Percentiles rank a stretch among this genome's conserved stretches.
phyloP scores from a whole-genome alignment of 2,797 vertebrate species.

The Cygnus olor region DNA sequence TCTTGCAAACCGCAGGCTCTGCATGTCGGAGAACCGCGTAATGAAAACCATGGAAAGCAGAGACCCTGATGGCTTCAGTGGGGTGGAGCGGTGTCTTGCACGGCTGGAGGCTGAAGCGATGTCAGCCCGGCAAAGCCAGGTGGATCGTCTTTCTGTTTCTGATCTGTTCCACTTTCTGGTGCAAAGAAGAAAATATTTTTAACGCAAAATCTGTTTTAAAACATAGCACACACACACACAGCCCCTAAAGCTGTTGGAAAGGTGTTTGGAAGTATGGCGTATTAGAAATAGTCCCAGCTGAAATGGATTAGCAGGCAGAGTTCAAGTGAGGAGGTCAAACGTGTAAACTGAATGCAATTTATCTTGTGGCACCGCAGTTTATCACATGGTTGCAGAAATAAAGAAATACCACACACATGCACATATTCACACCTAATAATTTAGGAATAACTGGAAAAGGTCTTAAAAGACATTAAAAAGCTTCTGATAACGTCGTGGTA shows the following conservation, averaged over 20 bases:
- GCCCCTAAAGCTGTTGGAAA: slow-evolving; percentile 52
- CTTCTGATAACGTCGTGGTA: slow-evolving; percentile 58
- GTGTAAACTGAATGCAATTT: slow-evolving; percentile 60
- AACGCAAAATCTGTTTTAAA: slow-evolving; percentile 24
- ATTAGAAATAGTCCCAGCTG: slow-evolving; percentile 60
- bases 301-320: slow-evolving; percentile 66
- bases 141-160: not conserved
- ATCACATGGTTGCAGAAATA: slow-evolving; percentile 35
- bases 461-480: slow-evolving; percentile 39
- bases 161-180: slow-evolving; percentile 18
- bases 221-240: not conserved
- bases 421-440: slow-evolving; percentile 58
- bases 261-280: slow-evolving; percentile 41
- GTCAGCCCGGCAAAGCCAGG: not conserved
- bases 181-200: slow-evolving; percentile 11
- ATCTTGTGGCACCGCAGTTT: slow-evolving; percentile 58
- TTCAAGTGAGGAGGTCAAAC: slow-evolving; percentile 66
- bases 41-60: not conserved
- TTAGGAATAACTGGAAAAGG: slow-evolving; percentile 37
- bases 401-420: slow-evolving; percentile 35
- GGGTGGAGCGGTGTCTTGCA: not conserved
- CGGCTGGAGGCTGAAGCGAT: not conserved
- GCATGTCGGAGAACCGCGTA: not conserved
- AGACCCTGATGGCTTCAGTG: no score
- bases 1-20: not conserved